A percentile compares a stretch with the other conserved stretches of the same genome.
Evolutionary conservation across 2,888 invertebrate genomes (phyloP).

Genomic region (Geophilus truncorum): DNA sequence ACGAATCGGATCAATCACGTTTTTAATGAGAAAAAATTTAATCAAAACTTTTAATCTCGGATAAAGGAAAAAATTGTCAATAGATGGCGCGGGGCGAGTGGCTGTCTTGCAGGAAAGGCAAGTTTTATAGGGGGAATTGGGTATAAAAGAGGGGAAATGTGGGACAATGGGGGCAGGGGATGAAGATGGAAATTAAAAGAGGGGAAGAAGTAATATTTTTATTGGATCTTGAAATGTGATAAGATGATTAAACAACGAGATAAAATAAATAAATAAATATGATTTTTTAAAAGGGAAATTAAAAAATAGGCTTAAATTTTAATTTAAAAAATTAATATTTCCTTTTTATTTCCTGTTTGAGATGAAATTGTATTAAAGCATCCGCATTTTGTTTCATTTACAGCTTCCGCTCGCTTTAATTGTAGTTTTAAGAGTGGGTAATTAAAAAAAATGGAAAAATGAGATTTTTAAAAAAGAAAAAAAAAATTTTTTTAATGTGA

Average conservation of each 20-base stretch:
- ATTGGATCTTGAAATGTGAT: neutral
- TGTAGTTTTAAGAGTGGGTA: neutral
- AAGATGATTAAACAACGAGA: neutral
- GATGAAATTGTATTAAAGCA: neutral
- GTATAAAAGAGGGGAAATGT: neutral
- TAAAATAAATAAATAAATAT: no score
- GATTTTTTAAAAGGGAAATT: neutral
- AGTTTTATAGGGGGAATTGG: neutral
- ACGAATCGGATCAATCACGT: no score
- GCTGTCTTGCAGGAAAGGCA: neutral
- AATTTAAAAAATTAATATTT: neutral
- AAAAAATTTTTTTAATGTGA: neutral
- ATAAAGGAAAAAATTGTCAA: no score
- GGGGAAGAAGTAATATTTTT: neutral
- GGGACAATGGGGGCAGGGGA: neutral
- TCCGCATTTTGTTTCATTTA: neutral
- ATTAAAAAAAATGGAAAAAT: neutral
- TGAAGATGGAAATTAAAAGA: neutral
- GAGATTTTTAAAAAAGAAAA: neutral
- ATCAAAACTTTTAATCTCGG: no score
- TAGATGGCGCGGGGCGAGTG: no score
- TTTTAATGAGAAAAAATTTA: no score
- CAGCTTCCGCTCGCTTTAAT: neutral
- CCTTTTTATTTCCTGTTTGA: neutral
- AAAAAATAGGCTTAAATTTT: neutral